Evolutionary conservation across 2,888 invertebrate genomes (phyloP), one percentile per base, ranked within the genome.

Genomic region (Dynastes tityus): DNA sequence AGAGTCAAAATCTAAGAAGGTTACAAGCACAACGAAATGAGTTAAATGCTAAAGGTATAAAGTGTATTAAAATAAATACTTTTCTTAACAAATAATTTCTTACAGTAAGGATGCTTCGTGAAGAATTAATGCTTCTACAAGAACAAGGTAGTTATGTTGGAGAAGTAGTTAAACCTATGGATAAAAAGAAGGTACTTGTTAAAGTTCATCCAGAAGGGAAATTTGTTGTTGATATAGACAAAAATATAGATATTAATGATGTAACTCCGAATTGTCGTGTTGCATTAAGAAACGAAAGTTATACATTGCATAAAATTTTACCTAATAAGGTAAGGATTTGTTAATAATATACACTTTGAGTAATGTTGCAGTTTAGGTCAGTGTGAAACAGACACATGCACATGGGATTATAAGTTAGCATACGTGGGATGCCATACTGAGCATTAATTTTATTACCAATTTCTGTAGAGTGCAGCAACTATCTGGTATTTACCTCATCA

Each of bases 111-210:
- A 97, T 98, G 97, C 89, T 99, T 80, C 94, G 99, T 8, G 99
- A 99, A 87, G 99, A 99, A 88, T 90, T 99, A 0, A 98, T 99
- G 90, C 91, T 99, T 37, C 91, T 99, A 11, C 96, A 96, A 88
- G 99, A 99, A 87, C 99, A 99, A 88, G 99, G 99, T 13, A 98
- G 98, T 22, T 99, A 99, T 90, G 99, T 99, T 2, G 99, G 99
- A 9, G 99, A 99, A 90, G 99, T 99, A 3, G 98, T 99, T 0
- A 99, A 99, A 88, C 98, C 98, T 0, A 99, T 99, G 99, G 99
- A 99, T 89, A 99, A 99, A 89, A 99, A 99, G 90, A 99, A 99
- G 89, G 99, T 99, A 0, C 91, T 99, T 0, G 99, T 99, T 0
- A 99, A 99, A 90, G 98, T 99, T 0, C 99, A 99, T 88, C 99